Evolutionary conservation across 2,113 vertebrate genomes (phyloP).

Genomic region (Symphodus melops): DNA sequence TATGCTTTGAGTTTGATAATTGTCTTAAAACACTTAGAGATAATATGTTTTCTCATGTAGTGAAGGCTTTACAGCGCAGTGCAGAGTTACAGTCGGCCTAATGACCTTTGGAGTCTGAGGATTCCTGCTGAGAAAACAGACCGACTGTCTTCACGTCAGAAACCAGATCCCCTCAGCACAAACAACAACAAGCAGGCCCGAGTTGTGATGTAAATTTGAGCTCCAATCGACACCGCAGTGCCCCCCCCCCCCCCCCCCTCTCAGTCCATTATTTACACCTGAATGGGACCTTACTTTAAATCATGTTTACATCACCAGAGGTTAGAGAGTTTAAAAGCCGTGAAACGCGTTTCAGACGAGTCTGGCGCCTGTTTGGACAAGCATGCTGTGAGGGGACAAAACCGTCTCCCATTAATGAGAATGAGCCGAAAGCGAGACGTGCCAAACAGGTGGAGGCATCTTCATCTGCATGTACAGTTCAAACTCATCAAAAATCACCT

Average conservation of each 20-base stretch:
- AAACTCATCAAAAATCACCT: too few species aligned
- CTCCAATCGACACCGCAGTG: slow-evolving; percentile 55
- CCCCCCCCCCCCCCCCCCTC: slow-evolving; percentile 12
- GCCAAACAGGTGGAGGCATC: slow-evolving; percentile 50
- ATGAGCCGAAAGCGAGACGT: slow-evolving; percentile 54
- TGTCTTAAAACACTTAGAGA: neutral
- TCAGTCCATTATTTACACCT: slow-evolving; percentile 70
- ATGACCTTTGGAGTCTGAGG: slow-evolving; percentile 26
- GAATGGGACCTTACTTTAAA: slow-evolving; percentile 70
- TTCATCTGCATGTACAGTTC: neutral
- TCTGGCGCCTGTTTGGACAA: slow-evolving; percentile 85
- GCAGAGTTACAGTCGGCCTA: neutral
- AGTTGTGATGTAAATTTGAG: slow-evolving; percentile 71
- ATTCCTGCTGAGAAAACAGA: slow-evolving; percentile 29
- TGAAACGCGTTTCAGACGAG: slow-evolving; percentile 53
- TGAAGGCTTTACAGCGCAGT: neutral
- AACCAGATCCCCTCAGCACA: slow-evolving; percentile 44
- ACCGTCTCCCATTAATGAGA: slow-evolving; percentile 57
- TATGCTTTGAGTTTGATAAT: too few species aligned
- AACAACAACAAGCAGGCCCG: slow-evolving; percentile 16
- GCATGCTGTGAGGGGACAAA: slow-evolving; percentile 75
- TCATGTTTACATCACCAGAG: slow-evolving; percentile 64
- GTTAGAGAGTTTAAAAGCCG: slow-evolving; percentile 43
- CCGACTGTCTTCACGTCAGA: slow-evolving; percentile 30
- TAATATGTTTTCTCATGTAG: neutral